Percentiles rank a stretch among this genome's conserved stretches.
Conservation (phyloP, 2,797 vertebrate species). For the Fringilla coelebs region DNA sequence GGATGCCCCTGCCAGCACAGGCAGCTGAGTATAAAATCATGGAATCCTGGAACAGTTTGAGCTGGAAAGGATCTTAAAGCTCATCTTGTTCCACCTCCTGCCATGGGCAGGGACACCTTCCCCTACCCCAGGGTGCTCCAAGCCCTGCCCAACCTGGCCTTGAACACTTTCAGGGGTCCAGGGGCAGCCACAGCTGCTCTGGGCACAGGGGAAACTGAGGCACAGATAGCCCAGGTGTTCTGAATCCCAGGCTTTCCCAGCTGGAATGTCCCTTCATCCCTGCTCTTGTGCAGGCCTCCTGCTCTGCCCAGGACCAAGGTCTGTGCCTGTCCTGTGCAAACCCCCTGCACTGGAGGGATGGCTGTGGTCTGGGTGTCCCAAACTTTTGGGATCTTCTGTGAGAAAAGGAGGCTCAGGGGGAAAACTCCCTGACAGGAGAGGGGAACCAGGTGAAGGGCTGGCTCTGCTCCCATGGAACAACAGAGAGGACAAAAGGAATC, state of each 20-base stretch:
- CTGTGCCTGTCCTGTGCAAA: not conserved
- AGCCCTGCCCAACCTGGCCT: accelerated
- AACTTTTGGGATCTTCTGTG: not conserved
- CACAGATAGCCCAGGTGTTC: not conserved
- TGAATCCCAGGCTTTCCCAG: not conserved
- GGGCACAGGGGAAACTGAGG: not conserved
- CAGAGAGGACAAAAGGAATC: not conserved
- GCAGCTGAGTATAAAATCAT: not conserved
- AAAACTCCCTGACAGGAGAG: not conserved
- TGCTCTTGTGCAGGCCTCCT: not conserved
- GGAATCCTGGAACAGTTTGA: not conserved
- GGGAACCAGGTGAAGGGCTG: not conserved
- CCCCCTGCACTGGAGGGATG: accelerated
- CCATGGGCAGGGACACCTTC: not conserved
- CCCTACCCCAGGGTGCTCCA: accelerated
- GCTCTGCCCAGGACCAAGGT: not conserved
- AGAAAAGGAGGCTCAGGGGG: not conserved
- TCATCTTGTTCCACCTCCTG: not conserved
- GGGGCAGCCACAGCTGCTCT: not conserved
- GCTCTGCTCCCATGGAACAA: not conserved
- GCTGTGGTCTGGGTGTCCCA: not conserved
- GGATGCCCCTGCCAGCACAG: not conserved
- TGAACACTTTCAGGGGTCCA: not conserved
- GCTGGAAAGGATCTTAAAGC: not conserved
- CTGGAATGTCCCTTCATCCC: not conserved